Base-by-base conservation (phyloP, 2,888 invertebrate species). In the Euplagia quadripunctaria region DNA sequence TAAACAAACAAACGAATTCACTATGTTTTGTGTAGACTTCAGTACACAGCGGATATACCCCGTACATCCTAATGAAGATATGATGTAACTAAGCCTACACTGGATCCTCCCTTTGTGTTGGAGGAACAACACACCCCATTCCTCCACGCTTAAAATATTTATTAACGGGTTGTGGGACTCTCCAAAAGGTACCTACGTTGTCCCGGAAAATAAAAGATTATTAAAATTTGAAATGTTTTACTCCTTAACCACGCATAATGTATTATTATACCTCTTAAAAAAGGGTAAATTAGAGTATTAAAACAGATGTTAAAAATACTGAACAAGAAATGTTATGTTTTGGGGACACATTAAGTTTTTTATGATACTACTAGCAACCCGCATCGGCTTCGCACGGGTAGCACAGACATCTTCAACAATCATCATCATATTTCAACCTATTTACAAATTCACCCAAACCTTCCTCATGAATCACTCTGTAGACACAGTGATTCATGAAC, bases 281-380 rank as follows among this genome's bases (percentile, higher is more conserved):
- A 46, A 43, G 43, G n/a, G 69, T 61, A 20, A 69, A 63, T 69
- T 69, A 16, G 5, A 20, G n/a, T 68, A 58, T 58, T 41, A 46
- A 58, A 20, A 17, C 7, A 17, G 1, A 46, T 31, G 61, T 69
- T 69, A 69, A 69, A 69, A 31, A 9, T 11, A 61, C 58, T 42
- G 31, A 61, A 63, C 3, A 17, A 66, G 14, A 55, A 41, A 66
- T 55, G 58, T 20, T n/a, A 58, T 43, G 46, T 43, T 20, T 55
- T 55, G 64, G 17, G 20, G 6, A 12, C 43, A 12, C 4, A 16
- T 43, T 17, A 52, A 41, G 17, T 55, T n/a, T 64, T 71, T 64
- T 55, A 51, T 70, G 14, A 31, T 31, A n/a, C n/a, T n/a, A n/a
- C n/a, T n/a, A n/a, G n/a, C n/a, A n/a, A n/a, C n/a, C n/a, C n/a